Conservation (phyloP, 2,797 vertebrate species). For the Crenuchus spilurus region DNA sequence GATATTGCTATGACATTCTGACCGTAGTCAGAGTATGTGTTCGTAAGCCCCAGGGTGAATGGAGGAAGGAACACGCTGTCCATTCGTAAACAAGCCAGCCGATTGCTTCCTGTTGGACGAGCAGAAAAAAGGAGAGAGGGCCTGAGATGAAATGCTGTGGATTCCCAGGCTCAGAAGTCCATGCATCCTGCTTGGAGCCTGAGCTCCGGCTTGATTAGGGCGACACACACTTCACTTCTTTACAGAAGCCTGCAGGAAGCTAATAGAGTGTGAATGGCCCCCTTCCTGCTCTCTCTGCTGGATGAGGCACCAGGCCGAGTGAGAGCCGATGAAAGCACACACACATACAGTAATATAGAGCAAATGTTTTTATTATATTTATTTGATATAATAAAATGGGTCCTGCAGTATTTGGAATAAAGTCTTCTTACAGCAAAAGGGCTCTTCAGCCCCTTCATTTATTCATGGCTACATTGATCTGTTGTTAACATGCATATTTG, state of each 20-base stretch:
- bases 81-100: slow-evolving; percentile 46
- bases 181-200: slow-evolving; percentile 65
- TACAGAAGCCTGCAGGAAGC: slow-evolving; percentile 78
- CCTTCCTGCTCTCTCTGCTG: slow-evolving; percentile 80
- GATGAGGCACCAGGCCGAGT: slow-evolving; percentile 56
- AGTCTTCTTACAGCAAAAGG: too few species aligned
- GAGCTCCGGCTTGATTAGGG: neutral
- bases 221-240: neutral
- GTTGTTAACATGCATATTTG: too few species aligned
- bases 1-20: slow-evolving; percentile 32
- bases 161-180: slow-evolving; percentile 31
- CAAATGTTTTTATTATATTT: too few species aligned
- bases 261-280: slow-evolving; percentile 80
- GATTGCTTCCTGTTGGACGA: slow-evolving; percentile 53
- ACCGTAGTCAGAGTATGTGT: slow-evolving; percentile 3
- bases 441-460: too few species aligned
- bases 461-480: too few species aligned
- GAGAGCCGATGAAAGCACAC: neutral
- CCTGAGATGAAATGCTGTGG: neutral
- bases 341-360: neutral
- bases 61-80: slow-evolving; percentile 47
- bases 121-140: slow-evolving; percentile 21
- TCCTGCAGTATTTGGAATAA: too few species aligned
- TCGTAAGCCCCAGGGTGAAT: slow-evolving; percentile 26
- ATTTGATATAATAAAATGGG: too few species aligned